Percentiles rank a stretch among this genome's conserved stretches.
Conservation (phyloP, 2,113 vertebrate genomes). For the Gallinago jamesoni region DNA sequence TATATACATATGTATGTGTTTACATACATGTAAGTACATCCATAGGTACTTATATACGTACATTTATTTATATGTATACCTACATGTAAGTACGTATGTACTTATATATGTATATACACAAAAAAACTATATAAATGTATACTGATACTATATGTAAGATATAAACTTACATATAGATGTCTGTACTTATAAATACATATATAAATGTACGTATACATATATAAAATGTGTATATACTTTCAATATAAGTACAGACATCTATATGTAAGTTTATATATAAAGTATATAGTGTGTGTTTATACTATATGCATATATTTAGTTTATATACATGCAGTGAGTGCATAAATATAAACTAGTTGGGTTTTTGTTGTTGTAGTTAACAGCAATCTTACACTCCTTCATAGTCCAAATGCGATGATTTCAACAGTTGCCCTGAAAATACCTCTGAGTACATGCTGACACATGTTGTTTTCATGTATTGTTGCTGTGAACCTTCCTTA, state of each 20-base stretch:
- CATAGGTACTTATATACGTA: background rate
- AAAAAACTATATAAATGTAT: background rate
- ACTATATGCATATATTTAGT: background rate
- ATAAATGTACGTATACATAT: background rate
- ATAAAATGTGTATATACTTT: background rate
- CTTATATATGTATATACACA: background rate
- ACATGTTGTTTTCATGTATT: background rate
- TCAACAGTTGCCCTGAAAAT: background rate
- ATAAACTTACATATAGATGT: background rate
- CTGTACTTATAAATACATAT: background rate
- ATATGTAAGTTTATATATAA: background rate
- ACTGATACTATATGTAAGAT: background rate
- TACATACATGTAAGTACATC: background rate
- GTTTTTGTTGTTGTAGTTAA: background rate
- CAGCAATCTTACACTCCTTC: background rate
- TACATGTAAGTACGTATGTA: background rate
- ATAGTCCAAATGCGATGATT: background rate
- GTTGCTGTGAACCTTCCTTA: background rate
- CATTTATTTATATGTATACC: background rate
- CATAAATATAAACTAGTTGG: background rate
- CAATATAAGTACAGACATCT: background rate
- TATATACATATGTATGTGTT: background rate
- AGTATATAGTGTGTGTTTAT: accelerated
- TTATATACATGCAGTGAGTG: background rate
- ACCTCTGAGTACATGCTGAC: background rate